Conservation (phyloP, 2,113 vertebrate genomes). For the Ardeotis arabs region DNA sequence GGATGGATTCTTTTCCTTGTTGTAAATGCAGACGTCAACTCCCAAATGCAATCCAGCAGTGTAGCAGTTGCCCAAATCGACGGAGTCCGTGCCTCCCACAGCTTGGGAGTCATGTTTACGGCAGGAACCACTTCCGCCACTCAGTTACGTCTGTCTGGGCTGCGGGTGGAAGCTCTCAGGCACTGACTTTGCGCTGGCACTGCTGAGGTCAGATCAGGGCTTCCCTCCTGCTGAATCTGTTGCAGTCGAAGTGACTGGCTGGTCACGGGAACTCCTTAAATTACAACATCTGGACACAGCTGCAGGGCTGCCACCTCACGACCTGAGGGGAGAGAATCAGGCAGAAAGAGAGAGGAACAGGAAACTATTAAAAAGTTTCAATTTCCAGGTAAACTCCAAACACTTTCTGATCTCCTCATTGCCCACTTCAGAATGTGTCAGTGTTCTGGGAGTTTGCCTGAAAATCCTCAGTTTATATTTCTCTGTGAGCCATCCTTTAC, state of each 20-base stretch:
- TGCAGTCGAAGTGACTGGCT: neutral
- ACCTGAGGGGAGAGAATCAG: neutral
- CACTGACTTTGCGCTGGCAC: neutral
- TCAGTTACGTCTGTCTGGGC: neutral
- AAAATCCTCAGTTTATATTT: neutral
- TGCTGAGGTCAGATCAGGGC: neutral
- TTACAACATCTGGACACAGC: neutral
- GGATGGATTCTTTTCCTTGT: neutral
- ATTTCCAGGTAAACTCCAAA: neutral
- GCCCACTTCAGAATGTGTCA: neutral
- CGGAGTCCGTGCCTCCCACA: rapidly evolving
- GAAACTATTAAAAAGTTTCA: neutral
- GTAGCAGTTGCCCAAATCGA: neutral
- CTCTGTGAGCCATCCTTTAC: neutral
- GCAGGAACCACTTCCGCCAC: neutral
- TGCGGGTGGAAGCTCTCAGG: neutral
- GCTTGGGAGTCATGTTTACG: neutral
- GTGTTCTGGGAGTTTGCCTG: neutral
- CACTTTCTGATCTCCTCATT: neutral
- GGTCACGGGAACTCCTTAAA: neutral
- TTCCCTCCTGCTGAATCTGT: neutral
- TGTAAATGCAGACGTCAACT: neutral
- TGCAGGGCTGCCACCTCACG: neutral
- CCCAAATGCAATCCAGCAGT: neutral
- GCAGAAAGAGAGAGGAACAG: neutral